Percentiles rank a stretch among this genome's conserved stretches.
These are phyloP conservation scores for Trachelus tabidus DNA, from an alignment of 2,888 invertebrate genomes.

Conservation along the genomic window DNA sequence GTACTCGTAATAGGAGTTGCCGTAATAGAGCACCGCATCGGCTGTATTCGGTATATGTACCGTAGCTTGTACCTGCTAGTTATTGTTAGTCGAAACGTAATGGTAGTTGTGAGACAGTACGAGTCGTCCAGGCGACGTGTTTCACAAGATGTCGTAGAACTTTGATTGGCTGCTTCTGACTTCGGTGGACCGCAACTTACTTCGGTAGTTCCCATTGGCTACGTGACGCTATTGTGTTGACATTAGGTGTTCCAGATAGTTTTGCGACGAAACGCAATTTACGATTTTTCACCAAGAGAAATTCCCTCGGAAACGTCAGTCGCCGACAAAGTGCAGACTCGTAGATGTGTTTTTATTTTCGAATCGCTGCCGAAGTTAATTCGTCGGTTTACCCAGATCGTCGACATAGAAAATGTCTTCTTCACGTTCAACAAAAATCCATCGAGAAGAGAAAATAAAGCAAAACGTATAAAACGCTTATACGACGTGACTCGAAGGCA, in stretches of 20 bases:
- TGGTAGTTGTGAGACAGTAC: background rate
- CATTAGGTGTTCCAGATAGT: background rate
- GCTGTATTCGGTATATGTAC: too few species aligned
- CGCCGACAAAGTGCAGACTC: background rate
- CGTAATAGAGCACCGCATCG: background rate
- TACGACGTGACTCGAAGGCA: background rate
- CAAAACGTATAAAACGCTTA: background rate
- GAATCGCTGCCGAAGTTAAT: background rate
- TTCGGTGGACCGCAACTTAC: constrained; percentile 32
- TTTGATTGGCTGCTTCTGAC: constrained; percentile 44
- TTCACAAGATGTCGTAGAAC: constrained; percentile 41
- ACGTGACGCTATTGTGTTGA: constrained; percentile 1
- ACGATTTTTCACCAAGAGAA: background rate
- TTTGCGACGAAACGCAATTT: background rate
- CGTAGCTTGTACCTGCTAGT: background rate
- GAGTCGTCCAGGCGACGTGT: constrained; percentile 21
- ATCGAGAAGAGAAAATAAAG: background rate
- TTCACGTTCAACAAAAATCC: background rate
- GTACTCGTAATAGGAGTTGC: background rate
- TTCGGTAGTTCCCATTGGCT: constrained; percentile 17
- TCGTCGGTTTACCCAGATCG: background rate
- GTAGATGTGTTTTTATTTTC: background rate
- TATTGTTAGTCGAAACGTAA: background rate
- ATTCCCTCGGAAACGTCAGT: background rate
- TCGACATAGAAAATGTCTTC: background rate